Evolutionary conservation across 2,797 vertebrate species (phyloP).

Genomic region (Coregonus ussuriensis): DNA sequence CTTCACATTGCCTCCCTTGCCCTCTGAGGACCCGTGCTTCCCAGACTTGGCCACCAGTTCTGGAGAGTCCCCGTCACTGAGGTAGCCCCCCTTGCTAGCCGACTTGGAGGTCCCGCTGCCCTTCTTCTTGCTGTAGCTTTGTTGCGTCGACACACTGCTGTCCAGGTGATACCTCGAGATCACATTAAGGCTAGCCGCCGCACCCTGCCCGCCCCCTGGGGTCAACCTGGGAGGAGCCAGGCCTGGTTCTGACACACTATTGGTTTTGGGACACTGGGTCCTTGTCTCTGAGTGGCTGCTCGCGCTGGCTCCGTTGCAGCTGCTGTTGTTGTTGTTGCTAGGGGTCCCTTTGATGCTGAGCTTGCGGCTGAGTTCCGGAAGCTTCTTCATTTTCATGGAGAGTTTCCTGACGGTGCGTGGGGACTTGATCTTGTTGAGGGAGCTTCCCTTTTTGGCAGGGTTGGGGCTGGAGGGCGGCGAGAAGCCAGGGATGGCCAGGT

Average conservation of each 20-base stretch:
- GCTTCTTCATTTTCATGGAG: constrained; percentile 98
- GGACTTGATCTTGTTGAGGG: constrained; percentile 96
- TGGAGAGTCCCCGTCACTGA: constrained; percentile 95
- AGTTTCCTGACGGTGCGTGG: constrained; percentile 96
- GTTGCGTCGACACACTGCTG: constrained; percentile 91
- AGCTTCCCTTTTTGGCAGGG: constrained; percentile 88
- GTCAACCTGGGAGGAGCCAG: constrained; percentile 68
- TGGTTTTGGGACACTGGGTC: constrained; percentile 55
- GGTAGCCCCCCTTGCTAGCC: constrained; percentile 92
- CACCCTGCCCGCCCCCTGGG: constrained; percentile 71
- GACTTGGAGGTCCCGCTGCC: constrained; percentile 82
- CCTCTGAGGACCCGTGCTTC: constrained; percentile 81
- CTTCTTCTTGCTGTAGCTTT: constrained; percentile 87
- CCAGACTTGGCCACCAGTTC: constrained; percentile 91
- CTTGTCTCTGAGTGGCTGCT: constrained; percentile 47
- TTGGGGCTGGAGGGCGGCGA: constrained; percentile 90
- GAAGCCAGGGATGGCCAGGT: constrained; percentile 72
- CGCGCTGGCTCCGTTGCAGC: constrained; percentile 30
- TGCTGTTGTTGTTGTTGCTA: constrained; percentile 61
- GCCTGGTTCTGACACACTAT: constrained; percentile 67
- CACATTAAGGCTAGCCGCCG: constrained; percentile 84
- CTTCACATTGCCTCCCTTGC: constrained; percentile 80
- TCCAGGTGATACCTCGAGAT: constrained; percentile 97
- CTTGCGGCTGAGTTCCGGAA: constrained; percentile 95
- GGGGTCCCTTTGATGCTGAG: constrained; percentile 88